A percentile compares a stretch with the other conserved stretches of the same genome.
phyloP scores from a whole-genome alignment of 2,113 vertebrate species.

The Pomatorhinus ruficollis region DNA sequence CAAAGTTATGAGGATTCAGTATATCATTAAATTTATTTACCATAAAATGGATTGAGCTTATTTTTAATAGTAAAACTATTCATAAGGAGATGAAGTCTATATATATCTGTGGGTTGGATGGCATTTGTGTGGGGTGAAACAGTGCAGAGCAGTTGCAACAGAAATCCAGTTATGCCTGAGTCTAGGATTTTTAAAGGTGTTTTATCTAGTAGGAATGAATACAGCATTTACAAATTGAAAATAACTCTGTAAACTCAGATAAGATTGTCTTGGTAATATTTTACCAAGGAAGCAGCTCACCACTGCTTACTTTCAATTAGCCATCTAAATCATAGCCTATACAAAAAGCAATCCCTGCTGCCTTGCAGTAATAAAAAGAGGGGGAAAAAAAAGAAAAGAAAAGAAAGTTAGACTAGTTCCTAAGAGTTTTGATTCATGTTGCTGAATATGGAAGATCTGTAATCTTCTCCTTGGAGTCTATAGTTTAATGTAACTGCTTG shows the following conservation, averaged over 20 bases:
- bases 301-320: slow-evolving; percentile 78
- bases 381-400: not conserved
- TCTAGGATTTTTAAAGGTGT: slow-evolving; percentile 54
- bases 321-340: slow-evolving; percentile 74
- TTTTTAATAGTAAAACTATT: slow-evolving; percentile 13
- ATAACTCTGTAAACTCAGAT: slow-evolving; percentile 79
- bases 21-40: slow-evolving; percentile 57
- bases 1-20: slow-evolving; percentile 34
- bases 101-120: not conserved
- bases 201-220: slow-evolving; percentile 71
- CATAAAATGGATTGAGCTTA: not conserved
- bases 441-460: slow-evolving; percentile 65
- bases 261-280: slow-evolving; percentile 77
- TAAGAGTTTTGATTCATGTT: slow-evolving; percentile 68
- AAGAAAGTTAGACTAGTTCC: slow-evolving; percentile 49
- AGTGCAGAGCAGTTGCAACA: slow-evolving; percentile 24
- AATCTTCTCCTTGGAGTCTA: slow-evolving; percentile 62
- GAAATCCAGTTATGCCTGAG: slow-evolving; percentile 11
- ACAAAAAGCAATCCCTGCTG: slow-evolving; percentile 66
- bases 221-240: slow-evolving; percentile 75
- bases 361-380: slow-evolving; percentile 15
- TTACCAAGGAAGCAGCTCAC: slow-evolving; percentile 65
- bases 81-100: slow-evolving; percentile 21
- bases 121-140: slow-evolving; percentile 14
- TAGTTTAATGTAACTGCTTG: slow-evolving; percentile 57